phyloP scores from a whole-genome alignment of 2,888 invertebrate genomes.

The Trachelus tabidus region DNA sequence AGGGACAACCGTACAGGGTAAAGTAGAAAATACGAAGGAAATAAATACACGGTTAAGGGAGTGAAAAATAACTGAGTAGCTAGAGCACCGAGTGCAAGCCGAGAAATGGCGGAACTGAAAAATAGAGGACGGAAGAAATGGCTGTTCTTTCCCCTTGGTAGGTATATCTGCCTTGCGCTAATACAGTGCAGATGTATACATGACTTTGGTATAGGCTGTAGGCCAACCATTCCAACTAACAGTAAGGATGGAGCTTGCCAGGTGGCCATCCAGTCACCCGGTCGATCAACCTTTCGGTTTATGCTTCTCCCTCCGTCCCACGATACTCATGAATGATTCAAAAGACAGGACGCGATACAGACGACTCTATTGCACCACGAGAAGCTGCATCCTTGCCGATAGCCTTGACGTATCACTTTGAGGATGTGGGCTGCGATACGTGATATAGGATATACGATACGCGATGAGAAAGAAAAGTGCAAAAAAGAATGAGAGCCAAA shows the following conservation, averaged over 20 bases:
- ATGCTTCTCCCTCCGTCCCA: neutral
- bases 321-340: neutral
- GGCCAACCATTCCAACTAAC: neutral
- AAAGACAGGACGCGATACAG: neutral
- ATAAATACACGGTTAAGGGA: slow-evolving; percentile 1
- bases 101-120: neutral
- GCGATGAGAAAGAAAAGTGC: neutral
- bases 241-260: neutral
- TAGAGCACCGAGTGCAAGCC: neutral
- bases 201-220: neutral
- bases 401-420: neutral
- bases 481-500: neutral
- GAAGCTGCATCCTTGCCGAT: neutral
- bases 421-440: neutral
- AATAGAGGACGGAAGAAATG: neutral
- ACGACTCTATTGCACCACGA: neutral
- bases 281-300: neutral
- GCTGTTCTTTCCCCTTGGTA: neutral
- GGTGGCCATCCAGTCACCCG: neutral
- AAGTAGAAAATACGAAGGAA: slow-evolving; percentile 4
- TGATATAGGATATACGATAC: neutral
- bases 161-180: neutral
- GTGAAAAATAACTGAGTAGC: slow-evolving; percentile 1
- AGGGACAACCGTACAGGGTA: neutral
- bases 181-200: neutral